A percentile compares a stretch with the other conserved stretches of the same genome.
These are phyloP conservation scores for Rattus rattus DNA, from an alignment of 2,113 vertebrate genomes.

Conservation along the genomic window DNA sequence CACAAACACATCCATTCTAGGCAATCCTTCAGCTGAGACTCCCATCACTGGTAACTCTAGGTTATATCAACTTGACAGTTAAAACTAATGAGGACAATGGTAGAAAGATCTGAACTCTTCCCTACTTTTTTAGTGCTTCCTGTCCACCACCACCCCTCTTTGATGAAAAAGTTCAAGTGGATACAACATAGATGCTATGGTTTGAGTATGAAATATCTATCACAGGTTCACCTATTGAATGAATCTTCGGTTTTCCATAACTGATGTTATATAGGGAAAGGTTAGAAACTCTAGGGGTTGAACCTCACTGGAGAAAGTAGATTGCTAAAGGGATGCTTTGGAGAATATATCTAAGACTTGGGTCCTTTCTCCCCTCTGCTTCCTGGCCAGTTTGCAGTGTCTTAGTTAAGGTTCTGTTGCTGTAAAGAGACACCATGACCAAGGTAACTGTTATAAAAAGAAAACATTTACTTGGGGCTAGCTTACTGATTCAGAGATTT, in stretches of 20 bases:
- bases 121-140: not conserved
- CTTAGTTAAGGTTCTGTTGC: too few relatives aligned
- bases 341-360: not conserved
- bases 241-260: not conserved
- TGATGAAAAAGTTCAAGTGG: not conserved
- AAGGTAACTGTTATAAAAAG: too few relatives aligned
- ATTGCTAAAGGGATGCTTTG: not conserved
- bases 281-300: not conserved
- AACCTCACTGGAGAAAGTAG: not conserved
- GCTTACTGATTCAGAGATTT: too few relatives aligned
- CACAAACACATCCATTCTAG: not conserved
- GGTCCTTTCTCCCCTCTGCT: too few relatives aligned
- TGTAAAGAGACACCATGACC: too few relatives aligned
- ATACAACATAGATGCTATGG: not conserved
- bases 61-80: not conserved
- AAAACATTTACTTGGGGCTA: too few relatives aligned
- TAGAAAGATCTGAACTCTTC: not conserved
- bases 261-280: too few relatives aligned
- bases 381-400: not conserved
- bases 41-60: not conserved
- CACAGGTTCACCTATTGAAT: too few relatives aligned
- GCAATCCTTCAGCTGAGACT: not conserved
- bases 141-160: not conserved
- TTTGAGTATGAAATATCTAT: not conserved
- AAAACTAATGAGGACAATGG: not conserved